These are phyloP conservation scores for Enteromius argenteus DNA, from an alignment of 2,797 vertebrate species.

Conservation along the genomic window DNA sequence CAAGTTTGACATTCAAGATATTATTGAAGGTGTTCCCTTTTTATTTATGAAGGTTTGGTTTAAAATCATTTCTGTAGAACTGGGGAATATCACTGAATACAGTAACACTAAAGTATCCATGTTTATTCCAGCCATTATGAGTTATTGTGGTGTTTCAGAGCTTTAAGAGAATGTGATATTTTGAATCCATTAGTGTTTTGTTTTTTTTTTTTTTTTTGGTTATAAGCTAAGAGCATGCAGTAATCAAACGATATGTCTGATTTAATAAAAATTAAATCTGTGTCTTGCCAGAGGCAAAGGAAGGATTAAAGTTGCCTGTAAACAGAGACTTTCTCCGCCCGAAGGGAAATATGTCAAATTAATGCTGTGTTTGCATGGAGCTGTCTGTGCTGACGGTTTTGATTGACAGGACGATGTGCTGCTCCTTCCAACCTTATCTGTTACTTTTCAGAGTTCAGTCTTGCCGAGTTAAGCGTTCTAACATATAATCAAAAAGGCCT, in stretches of 20 bases:
- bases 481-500: slow-evolving; percentile 28
- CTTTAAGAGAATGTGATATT: not conserved
- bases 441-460: slow-evolving; percentile 28
- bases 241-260: not conserved
- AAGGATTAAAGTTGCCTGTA: slow-evolving; percentile 32
- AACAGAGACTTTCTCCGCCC: slow-evolving; percentile 5
- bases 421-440: slow-evolving; percentile 34
- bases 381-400: slow-evolving; percentile 15
- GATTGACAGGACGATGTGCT: slow-evolving; percentile 25
- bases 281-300: not conserved
- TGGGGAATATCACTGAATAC: not conserved
- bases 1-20: not conserved
- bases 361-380: slow-evolving; percentile 33
- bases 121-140: not conserved
- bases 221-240: not conserved
- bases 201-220: not conserved
- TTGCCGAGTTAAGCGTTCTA: slow-evolving; percentile 33
- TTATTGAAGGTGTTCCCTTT: not conserved
- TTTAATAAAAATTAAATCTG: slow-evolving; percentile 9
- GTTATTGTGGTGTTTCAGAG: not conserved
- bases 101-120: not conserved
- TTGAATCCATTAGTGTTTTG: not conserved
- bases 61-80: not conserved
- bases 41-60: not conserved
- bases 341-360: slow-evolving; percentile 33